Evolutionary conservation across 2,113 vertebrate genomes (phyloP).

Genomic region (Gopherus flavomarginatus): DNA sequence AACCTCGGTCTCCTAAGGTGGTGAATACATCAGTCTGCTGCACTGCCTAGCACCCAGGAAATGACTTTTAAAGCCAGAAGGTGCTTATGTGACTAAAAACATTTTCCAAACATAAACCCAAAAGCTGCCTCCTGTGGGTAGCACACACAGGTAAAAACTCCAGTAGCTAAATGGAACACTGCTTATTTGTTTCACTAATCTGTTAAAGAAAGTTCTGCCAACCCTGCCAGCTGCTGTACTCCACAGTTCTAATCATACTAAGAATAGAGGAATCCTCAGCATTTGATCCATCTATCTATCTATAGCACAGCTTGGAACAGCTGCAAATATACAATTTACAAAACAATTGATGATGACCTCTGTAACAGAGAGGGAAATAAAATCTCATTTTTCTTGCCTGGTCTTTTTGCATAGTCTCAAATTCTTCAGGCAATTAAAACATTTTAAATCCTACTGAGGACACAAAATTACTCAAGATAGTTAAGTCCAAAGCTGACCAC

Average conservation of each 20-base stretch:
- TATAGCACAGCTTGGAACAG: not conserved
- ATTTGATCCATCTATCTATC: not conserved
- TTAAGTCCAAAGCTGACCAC: not conserved
- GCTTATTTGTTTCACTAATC: not conserved
- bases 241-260: fast-evolving
- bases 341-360: fast-evolving
- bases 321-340: not conserved
- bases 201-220: not conserved
- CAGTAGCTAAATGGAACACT: not conserved
- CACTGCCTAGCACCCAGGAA: not conserved
- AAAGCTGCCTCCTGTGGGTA: not conserved
- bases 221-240: not conserved
- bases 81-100: not conserved
- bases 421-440: fast-evolving
- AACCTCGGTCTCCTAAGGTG: too few relatives aligned
- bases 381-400: not conserved
- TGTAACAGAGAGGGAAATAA: fast-evolving
- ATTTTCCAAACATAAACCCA: not conserved
- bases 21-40: not conserved
- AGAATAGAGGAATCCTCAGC: not conserved
- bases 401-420: not conserved
- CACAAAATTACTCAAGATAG: not conserved
- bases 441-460: not conserved
- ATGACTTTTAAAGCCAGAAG: not conserved
- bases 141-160: not conserved